These are phyloP conservation scores for Mandrillus leucophaeus DNA, from an alignment of 2,113 vertebrate species.

Conservation along the genomic window DNA sequence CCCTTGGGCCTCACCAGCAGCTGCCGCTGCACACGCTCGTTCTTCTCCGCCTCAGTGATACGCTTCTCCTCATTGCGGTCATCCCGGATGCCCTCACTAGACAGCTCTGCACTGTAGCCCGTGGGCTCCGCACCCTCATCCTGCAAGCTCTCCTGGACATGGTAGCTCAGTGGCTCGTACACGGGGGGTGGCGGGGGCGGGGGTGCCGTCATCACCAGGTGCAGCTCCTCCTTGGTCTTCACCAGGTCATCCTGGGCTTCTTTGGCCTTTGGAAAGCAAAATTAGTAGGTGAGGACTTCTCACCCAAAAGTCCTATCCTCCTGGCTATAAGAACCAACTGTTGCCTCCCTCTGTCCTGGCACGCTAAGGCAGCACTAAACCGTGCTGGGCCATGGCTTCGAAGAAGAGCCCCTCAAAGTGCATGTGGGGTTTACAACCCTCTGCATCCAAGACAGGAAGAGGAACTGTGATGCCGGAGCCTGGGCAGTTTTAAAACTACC, in stretches of 20 bases:
- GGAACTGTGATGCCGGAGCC: background rate
- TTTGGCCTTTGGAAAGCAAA: slow-evolving; percentile 85
- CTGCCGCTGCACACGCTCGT: slow-evolving; percentile 94
- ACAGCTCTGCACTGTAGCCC: slow-evolving; percentile 94
- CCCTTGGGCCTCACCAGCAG: slow-evolving; percentile 87
- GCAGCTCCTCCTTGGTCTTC: slow-evolving; percentile 94
- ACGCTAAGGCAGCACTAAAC: background rate
- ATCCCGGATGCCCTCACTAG: slow-evolving; percentile 87
- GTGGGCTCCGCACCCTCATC: slow-evolving; percentile 89
- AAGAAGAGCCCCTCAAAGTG: background rate
- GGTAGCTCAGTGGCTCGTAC: slow-evolving; percentile 86
- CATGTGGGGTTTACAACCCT: background rate
- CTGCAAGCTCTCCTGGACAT: slow-evolving; percentile 88
- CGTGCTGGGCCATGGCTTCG: background rate
- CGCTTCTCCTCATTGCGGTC: slow-evolving; percentile 94
- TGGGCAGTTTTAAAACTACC: background rate
- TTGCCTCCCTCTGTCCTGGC: accelerated
- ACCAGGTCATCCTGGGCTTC: slow-evolving; percentile 92
- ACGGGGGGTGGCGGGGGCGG: slow-evolving; percentile 88
- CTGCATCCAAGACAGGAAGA: background rate
- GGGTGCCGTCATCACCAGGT: slow-evolving; percentile 89
- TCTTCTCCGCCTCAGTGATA: slow-evolving; percentile 95
- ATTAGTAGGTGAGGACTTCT: background rate
- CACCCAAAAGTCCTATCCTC: background rate
- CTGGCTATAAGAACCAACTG: accelerated